These are phyloP conservation scores for Horisme vitalbata DNA, from an alignment of 2,888 invertebrate genomes.

Conservation along the genomic window DNA sequence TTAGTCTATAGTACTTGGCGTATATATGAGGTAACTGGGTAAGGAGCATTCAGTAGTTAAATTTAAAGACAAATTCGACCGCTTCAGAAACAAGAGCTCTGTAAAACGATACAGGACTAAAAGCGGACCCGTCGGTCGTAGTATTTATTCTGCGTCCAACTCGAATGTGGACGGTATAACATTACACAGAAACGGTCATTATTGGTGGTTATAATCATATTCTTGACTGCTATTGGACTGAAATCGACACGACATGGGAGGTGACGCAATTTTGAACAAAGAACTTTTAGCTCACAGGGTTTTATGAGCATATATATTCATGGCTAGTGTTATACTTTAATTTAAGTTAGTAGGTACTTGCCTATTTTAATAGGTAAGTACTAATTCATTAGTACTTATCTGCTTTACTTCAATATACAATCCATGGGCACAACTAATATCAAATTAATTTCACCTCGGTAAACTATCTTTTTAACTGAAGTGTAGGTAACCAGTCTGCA, in stretches of 20 bases:
- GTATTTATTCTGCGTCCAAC: constrained; percentile 19
- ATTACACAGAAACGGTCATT: constrained; percentile 41
- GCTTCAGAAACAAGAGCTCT: constrained; percentile 38
- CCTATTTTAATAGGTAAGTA: too few species aligned
- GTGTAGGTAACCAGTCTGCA: too few species aligned
- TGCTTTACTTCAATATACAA: too few species aligned
- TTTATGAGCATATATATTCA: constrained; percentile 4
- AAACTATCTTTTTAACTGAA: too few species aligned
- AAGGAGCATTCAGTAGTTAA: neutral
- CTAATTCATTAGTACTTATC: too few species aligned
- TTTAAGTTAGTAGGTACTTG: too few species aligned
- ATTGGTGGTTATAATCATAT: constrained; percentile 25
- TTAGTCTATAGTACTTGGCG: too few species aligned
- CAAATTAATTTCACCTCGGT: too few species aligned
- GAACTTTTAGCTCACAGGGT: neutral
- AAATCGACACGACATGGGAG: constrained; percentile 10
- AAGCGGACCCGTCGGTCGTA: constrained; percentile 55
- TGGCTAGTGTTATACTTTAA: too few species aligned
- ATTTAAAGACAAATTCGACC: constrained; percentile 13
- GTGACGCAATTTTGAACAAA: constrained; percentile 10
- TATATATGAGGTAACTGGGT: neutral
- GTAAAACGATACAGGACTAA: constrained; percentile 65
- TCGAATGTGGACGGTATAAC: constrained; percentile 52
- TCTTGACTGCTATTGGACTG: constrained; percentile 8
- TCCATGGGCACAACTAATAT: too few species aligned